Evolutionary conservation across 2,113 vertebrate genomes (phyloP).

Genomic region (Rhabdomys dilectus): DNA sequence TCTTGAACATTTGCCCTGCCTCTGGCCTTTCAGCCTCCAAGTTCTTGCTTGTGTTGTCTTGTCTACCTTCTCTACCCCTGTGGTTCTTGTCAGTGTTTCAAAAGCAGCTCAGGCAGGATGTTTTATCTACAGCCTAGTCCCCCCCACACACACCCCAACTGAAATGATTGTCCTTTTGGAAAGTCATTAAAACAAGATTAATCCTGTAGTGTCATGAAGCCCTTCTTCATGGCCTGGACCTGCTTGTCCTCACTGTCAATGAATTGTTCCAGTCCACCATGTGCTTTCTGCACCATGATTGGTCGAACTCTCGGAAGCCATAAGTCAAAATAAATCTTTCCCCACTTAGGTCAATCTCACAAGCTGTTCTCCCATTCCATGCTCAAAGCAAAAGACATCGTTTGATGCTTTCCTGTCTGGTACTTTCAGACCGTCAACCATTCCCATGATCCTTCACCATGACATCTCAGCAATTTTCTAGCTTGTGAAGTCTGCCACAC

Average conservation of each 20-base stretch:
- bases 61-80: not conserved
- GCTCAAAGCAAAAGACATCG: not conserved
- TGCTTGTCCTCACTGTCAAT: not conserved
- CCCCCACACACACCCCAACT: rapidly evolving
- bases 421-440: not conserved
- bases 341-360: not conserved
- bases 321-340: not conserved
- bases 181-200: not conserved
- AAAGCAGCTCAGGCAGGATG: not conserved
- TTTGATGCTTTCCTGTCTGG: not conserved
- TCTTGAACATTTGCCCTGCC: not conserved
- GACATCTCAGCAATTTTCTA: not conserved
- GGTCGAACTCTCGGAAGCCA: not conserved
- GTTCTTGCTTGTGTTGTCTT: not conserved
- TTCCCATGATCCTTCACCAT: not conserved
- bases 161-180: not conserved
- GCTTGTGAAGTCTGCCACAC: no score
- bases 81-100: not conserved
- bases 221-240: not conserved
- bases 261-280: not conserved
- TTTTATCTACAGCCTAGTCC: not conserved
- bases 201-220: not conserved
- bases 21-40: not conserved
- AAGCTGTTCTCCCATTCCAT: not conserved
- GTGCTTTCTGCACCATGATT: not conserved